A percentile compares a stretch with the other conserved stretches of the same genome.
Evolutionary conservation across 2,888 invertebrate genomes (phyloP).

Genomic region (Tipula vernalis): DNA sequence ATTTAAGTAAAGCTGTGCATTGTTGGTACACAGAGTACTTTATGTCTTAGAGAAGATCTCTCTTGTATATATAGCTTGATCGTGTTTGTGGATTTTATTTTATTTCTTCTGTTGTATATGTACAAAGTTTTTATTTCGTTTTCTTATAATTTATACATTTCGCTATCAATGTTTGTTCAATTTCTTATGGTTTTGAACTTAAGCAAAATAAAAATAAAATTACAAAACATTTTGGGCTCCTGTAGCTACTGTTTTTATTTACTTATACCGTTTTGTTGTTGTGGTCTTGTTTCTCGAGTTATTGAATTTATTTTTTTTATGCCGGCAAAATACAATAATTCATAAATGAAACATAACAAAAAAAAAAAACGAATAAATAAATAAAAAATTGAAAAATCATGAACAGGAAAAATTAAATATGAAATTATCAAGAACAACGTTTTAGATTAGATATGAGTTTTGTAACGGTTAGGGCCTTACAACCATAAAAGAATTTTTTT

Average conservation of each 20-base stretch:
- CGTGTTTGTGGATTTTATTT: not conserved
- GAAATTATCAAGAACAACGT: not conserved
- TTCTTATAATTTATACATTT: conserved; percentile 9
- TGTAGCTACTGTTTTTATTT: conserved; percentile 10
- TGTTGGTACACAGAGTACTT: not conserved
- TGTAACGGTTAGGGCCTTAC: not conserved
- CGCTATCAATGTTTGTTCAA: not conserved
- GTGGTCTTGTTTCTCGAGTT: not conserved
- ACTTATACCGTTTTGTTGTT: not conserved
- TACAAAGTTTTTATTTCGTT: not conserved
- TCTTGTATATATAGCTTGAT: not conserved
- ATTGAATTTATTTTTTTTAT: not conserved
- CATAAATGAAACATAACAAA: not conserved
- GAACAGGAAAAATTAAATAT: not conserved
- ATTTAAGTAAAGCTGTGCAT: not conserved
- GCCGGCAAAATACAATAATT: not conserved
- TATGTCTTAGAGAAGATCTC: not conserved
- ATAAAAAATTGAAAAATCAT: not conserved
- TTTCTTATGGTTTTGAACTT: not conserved
- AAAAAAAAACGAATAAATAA: not conserved
- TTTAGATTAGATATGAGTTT: not conserved
- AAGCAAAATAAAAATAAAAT: not conserved
- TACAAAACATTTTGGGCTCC: conserved; percentile 8
- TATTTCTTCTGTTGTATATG: not conserved
- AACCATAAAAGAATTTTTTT: not conserved